phyloP scores from a whole-genome alignment of 1,140 invertebrate genomes.

The Temnothorax nylanderi region DNA sequence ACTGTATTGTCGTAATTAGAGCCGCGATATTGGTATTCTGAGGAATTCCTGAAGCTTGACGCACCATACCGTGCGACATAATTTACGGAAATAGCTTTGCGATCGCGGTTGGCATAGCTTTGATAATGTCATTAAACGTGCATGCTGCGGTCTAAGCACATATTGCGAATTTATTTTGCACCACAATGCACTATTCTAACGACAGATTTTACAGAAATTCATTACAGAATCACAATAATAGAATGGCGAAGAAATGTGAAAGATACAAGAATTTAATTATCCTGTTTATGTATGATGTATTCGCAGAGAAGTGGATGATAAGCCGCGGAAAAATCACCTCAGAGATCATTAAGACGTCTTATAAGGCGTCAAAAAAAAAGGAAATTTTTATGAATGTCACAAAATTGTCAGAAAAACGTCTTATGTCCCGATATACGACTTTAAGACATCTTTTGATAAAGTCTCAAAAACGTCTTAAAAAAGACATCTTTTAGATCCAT shows the following conservation, averaged over 20 bases:
- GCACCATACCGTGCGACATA: constrained; percentile 70
- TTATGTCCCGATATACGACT: no score
- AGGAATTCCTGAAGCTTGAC: constrained; percentile 69
- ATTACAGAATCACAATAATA: not conserved
- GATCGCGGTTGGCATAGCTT: constrained; percentile 71
- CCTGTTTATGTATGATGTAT: not conserved
- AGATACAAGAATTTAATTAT: constrained; percentile 18
- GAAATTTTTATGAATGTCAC: no score
- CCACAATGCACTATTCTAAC: constrained; percentile 24
- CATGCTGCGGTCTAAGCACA: constrained; percentile 60
- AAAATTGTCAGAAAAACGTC: no score
- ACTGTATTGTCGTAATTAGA: constrained; percentile 73
- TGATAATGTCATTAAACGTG: constrained; percentile 73
- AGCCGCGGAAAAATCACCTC: not conserved
- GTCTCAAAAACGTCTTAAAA: no score
- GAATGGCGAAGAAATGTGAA: not conserved
- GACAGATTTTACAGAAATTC: not conserved
- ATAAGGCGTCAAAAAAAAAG: no score
- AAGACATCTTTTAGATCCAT: no score
- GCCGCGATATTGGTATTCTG: constrained; percentile 72
- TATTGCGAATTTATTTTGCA: constrained; percentile 55
- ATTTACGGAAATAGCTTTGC: constrained; percentile 77
- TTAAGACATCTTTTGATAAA: no score
- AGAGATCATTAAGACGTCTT: no score
- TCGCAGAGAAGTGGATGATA: not conserved